Evolutionary conservation across 2,113 vertebrate genomes (phyloP), one percentile per base, ranked within the genome.

Genomic region (Oreocharis arfaki): DNA sequence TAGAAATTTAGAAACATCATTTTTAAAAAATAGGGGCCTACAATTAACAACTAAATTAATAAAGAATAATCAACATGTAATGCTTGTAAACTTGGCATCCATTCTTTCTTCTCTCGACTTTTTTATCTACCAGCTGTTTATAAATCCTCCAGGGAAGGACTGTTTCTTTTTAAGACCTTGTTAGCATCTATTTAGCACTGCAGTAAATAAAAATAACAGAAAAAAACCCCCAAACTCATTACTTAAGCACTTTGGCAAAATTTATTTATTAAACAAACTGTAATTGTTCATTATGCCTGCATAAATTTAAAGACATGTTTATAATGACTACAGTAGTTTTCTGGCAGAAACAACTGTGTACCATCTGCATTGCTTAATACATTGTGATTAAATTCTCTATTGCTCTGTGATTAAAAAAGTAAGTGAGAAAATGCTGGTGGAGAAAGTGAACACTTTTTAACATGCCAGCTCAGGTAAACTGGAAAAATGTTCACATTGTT

Each of bases 201-300:
- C 39, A 78, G 33, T 68, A 80, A 92, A 93, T 70, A 91, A 91
- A 96, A 94, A 80, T 55, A 76, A 42, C n/a, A 56, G 78, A 3
- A 47, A 49, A 76, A 74, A 60, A 0, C 0, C 2, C 33, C 71
- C 70, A 32, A 78, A 74, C 61, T 84, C 16, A 93, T 96, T 88
- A 70, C 60, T 90, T 92, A 70, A 86, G 49, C 69, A 79, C 41
- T 78, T 89, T 0, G 17, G 33, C 37, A 92, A 78, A 32, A 80
- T 41, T 52, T 90, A 85, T 88, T 85, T 91, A 88, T 96, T 89
- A 92, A 96, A 89, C 39, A 75, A 93, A 57, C 32, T 60, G 33
- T 39, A 92, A 84, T 64, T 71, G 47, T 59, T 94, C 46, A 86
- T 81, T 78, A 90, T 73, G 37, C 37, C 73, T 82, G 67, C 44